These are phyloP conservation scores for Lasioglossum calceatum DNA, from an alignment of 2,888 invertebrate species.

Conservation along the genomic window DNA sequence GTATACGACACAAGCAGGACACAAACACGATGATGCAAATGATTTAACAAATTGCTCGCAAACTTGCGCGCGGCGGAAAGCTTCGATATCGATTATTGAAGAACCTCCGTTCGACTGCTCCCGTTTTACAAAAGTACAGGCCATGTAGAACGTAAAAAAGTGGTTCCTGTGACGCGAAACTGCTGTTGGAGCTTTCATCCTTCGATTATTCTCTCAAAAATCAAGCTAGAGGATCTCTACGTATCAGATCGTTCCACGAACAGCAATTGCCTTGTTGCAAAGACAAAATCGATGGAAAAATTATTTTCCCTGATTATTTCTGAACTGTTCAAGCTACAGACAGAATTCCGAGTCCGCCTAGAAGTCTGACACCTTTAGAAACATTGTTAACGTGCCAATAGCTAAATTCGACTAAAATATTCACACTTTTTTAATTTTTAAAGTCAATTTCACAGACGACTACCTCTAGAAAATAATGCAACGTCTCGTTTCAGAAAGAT, in stretches of 20 bases:
- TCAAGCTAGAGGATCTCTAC: neutral
- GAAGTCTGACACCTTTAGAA: neutral
- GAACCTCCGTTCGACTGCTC: neutral
- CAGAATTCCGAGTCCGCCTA: neutral
- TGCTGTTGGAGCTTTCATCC: neutral
- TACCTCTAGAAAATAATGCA: neutral
- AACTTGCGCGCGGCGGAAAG: neutral
- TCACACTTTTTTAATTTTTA: neutral
- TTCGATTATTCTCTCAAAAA: neutral
- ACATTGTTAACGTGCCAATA: neutral
- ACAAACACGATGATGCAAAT: constrained; percentile 23
- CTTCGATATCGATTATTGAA: constrained; percentile 7
- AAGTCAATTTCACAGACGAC: neutral
- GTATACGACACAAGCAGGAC: neutral
- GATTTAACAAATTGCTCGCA: constrained; percentile 23
- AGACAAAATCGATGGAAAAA: neutral
- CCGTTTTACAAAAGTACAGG: constrained; percentile 15
- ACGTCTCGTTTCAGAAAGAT: neutral
- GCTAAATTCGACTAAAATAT: neutral
- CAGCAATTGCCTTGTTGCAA: neutral
- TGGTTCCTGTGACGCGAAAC: neutral
- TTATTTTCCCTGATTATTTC: neutral
- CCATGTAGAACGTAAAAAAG: constrained; percentile 15
- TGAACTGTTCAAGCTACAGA: neutral
- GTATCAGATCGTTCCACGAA: neutral